Percentiles rank a stretch among this genome's conserved stretches.
phyloP scores from a whole-genome alignment of 2,113 vertebrate species.

The Plotosus lineatus region DNA sequence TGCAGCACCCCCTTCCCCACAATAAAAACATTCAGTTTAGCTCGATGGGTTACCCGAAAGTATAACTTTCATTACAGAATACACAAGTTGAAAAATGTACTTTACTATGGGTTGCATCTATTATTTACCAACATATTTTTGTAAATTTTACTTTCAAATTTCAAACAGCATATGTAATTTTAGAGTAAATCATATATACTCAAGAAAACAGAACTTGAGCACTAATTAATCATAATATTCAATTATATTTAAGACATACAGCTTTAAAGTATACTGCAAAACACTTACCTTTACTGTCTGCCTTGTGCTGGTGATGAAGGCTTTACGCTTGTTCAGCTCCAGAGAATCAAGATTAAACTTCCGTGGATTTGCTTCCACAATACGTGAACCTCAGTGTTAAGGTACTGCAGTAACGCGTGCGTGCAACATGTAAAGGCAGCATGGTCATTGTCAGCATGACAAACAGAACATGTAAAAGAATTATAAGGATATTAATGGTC shows the following conservation, averaged over 20 bases:
- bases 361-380: constrained; percentile 95
- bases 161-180: neutral
- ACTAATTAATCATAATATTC: neutral
- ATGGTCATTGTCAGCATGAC: neutral
- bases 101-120: neutral
- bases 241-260: neutral
- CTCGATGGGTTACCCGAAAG: too few species aligned
- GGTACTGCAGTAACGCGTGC: constrained; percentile 40
- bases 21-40: too few species aligned
- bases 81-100: neutral
- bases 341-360: constrained; percentile 93
- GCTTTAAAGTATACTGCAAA: neutral
- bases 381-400: constrained; percentile 74
- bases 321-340: constrained; percentile 88
- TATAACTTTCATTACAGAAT: neutral
- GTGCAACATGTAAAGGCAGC: neutral
- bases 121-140: neutral
- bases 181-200: neutral
- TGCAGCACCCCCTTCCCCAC: too few species aligned
- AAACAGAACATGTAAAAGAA: constrained; percentile 9
- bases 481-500: constrained; percentile 94
- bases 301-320: constrained; percentile 90
- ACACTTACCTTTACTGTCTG: constrained; percentile 86
- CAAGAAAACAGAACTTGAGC: neutral
- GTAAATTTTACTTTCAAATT: neutral